phyloP scores from a whole-genome alignment of 2,888 invertebrate genomes.

The Tuta absoluta region DNA sequence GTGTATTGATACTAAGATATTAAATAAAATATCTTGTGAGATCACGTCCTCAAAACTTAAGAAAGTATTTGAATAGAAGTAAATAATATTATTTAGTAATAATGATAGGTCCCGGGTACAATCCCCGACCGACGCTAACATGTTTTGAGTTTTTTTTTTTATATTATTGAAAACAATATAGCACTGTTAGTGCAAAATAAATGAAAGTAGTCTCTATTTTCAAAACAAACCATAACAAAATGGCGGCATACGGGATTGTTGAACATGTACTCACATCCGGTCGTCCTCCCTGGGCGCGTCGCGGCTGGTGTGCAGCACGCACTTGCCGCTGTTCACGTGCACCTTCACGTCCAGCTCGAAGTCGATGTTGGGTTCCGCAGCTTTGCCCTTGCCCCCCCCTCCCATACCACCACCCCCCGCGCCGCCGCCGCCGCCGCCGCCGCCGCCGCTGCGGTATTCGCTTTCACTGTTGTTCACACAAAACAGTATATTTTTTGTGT shows the following conservation, averaged over 20 bases:
- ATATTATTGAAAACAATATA: too few species aligned
- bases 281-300: conserved; percentile 87
- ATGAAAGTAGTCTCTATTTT: too few species aligned
- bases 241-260: too few species aligned
- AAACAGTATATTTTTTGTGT: not conserved
- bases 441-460: conserved; percentile 27
- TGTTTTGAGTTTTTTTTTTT: too few species aligned
- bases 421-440: conserved; percentile 18
- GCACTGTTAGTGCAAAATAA: too few species aligned
- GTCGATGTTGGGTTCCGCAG: conserved; percentile 95
- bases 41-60: too few species aligned
- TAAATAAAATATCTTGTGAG: too few species aligned
- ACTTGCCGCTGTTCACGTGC: conserved; percentile 97
- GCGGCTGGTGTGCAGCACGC: conserved; percentile 94
- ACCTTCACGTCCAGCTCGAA: conserved; percentile 98
- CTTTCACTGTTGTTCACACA: not conserved
- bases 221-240: too few species aligned
- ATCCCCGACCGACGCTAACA: not conserved
- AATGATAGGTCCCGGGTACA: not conserved
- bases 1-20: too few species aligned
- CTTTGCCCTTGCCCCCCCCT: conserved; percentile 58
- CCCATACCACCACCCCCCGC: conserved; percentile 8
- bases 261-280: conserved; percentile 73
- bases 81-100: too few species aligned
- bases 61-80: too few species aligned